Base-by-base conservation (phyloP, 2,797 vertebrate genomes). In the Acestrorhynchus altus region DNA sequence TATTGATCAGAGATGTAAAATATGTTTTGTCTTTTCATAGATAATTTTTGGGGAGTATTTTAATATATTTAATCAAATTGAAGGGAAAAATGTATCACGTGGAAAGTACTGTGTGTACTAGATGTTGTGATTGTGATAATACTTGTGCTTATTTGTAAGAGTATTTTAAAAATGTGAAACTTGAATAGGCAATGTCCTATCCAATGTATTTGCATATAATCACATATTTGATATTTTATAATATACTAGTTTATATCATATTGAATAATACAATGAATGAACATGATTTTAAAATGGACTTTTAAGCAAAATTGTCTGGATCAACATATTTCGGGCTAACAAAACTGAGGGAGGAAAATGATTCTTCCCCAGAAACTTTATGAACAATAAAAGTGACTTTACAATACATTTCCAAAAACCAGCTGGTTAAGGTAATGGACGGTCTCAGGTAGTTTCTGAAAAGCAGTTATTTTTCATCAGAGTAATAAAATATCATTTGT, bases 401-500 rank as follows among this genome's bases (percentile, higher is more conserved):
- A 94, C 91, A 95, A 92, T 87, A 94, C 93, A 90, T 92, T 92
- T 87, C 83, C 92, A 93, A 93, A 93, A 95, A 95, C 90, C 85
- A 83, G 90, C 90, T 91, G 92, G 91, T 90, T 93, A 90, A 93
- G 88, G 87, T 92, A 90, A 84, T 86, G 87, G 88, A 91, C 83
- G 85, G 91, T 90, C 89, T 92, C 75, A 90, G 94, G 94, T 91
- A 92, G 92, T 91, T 89, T 89, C 91, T 93, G 93, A 95, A 95
- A 95, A 95, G 91, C 92, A 89, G 83, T 84, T 77, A 85, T 76
- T 79, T 35, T 82, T 90, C 47, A 78, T 90, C 90, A 92, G 91
- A 89, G 89, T 95, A 96, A 92, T 94, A 96, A 96, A 95, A 95
- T 94, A 95, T 90, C 88, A 91, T 84, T 83, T 93, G 87, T 93